Conservation (phyloP, 2,888 invertebrate genomes). For the Tachina grossa region DNA sequence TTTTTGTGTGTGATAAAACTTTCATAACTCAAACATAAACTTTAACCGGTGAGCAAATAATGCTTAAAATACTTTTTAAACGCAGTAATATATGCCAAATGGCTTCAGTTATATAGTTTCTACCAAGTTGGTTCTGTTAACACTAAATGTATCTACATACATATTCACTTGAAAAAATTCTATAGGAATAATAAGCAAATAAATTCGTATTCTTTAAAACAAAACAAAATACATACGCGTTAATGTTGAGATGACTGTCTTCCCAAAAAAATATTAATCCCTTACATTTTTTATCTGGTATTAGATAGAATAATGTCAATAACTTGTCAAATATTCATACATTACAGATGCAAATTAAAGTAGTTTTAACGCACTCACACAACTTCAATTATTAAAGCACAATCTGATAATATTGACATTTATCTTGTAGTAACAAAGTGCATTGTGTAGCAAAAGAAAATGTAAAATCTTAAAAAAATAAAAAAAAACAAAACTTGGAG, state of each 20-base stretch:
- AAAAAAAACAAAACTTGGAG: not conserved
- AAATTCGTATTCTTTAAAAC: not conserved
- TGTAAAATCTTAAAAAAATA: not conserved
- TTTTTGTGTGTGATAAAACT: too few species aligned
- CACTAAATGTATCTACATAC: too few species aligned
- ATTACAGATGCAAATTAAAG: constrained; percentile 14
- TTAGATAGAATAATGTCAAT: constrained; percentile 49
- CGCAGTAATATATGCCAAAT: too few species aligned
- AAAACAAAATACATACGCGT: not conserved
- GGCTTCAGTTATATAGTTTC: too few species aligned
- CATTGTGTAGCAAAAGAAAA: constrained; percentile 4
- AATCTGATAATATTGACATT: constrained; percentile 21
- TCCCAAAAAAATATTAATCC: constrained; percentile 6
- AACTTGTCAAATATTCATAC: constrained; percentile 52
- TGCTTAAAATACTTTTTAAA: too few species aligned
- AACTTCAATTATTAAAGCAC: not conserved
- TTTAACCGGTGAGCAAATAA: too few species aligned
- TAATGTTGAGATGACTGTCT: constrained; percentile 5
- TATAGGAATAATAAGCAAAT: not conserved
- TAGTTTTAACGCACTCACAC: not conserved
- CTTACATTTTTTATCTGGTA: constrained; percentile 6
- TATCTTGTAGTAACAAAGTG: constrained; percentile 40
- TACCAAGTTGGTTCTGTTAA: too few species aligned
- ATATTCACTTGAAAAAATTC: not conserved
- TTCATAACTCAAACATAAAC: too few species aligned